These are phyloP conservation scores for Palloptera scutellata DNA, from an alignment of 2,888 invertebrate genomes.

Conservation along the genomic window DNA sequence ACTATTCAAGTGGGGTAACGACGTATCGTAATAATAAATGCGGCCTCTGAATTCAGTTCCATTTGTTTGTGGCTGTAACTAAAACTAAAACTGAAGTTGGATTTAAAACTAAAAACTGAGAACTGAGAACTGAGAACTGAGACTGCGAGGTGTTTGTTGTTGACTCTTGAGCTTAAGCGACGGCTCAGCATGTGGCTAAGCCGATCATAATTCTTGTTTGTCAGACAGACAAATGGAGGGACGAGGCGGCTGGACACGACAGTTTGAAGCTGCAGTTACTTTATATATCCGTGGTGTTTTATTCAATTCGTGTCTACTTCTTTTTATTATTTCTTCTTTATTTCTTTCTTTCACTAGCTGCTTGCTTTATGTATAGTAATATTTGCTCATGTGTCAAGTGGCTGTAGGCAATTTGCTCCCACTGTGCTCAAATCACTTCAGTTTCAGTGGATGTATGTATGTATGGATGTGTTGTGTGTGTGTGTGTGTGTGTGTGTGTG, in stretches of 20 bases:
- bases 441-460: slow-evolving; percentile 3
- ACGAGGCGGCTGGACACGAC: slow-evolving; percentile 14
- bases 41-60: too few relatives aligned
- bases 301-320: slow-evolving; percentile 34
- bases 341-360: slow-evolving; percentile 25
- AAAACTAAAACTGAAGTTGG: too few relatives aligned
- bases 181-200: slow-evolving; percentile 63
- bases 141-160: slow-evolving; percentile 7
- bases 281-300: slow-evolving; percentile 20
- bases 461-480: too few relatives aligned
- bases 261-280: slow-evolving; percentile 40
- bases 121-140: too few relatives aligned
- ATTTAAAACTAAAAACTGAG: too few relatives aligned
- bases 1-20: background rate
- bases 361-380: slow-evolving; percentile 38
- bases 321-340: slow-evolving; percentile 31
- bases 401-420: slow-evolving; percentile 57
- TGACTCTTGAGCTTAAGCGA: slow-evolving; percentile 31
- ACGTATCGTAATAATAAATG: too few relatives aligned
- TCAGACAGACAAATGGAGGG: slow-evolving; percentile 45
- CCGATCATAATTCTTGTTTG: slow-evolving; percentile 64
- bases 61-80: too few relatives aligned
- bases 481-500: too few relatives aligned
- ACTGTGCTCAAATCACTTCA: slow-evolving; percentile 44
- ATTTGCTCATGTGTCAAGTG: slow-evolving; percentile 52